phyloP scores from a whole-genome alignment of 2,888 invertebrate species.

The Agrotis puta region DNA sequence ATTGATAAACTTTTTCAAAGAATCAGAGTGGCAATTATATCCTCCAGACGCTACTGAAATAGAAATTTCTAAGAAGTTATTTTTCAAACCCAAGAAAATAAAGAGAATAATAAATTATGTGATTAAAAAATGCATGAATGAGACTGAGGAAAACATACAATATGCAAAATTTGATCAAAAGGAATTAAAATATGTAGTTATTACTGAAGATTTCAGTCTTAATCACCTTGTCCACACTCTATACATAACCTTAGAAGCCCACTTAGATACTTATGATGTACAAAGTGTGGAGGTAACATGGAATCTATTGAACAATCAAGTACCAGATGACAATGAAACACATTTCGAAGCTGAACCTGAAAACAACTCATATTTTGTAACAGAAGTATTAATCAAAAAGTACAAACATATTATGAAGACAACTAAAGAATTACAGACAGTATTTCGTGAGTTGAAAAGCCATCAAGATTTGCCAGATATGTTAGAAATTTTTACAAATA shows the following conservation, averaged over 20 bases:
- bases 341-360: constrained; percentile 57
- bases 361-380: constrained; percentile 73
- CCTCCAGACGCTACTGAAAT: constrained; percentile 63
- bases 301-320: constrained; percentile 75
- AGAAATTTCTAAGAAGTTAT: constrained; percentile 62
- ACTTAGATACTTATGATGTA: constrained; percentile 81
- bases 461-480: constrained; percentile 68
- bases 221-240: constrained; percentile 76
- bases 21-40: constrained; percentile 73
- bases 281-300: constrained; percentile 78
- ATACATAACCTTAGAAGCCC: constrained; percentile 81
- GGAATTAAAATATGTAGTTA: constrained; percentile 33
- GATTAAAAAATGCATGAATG: constrained; percentile 67
- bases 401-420: constrained; percentile 77
- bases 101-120: constrained; percentile 72
- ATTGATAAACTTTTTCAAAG: constrained; percentile 75
- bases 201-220: constrained; percentile 38
- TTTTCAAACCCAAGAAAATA: constrained; percentile 66
- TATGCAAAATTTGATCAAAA: constrained; percentile 72
- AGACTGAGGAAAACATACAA: constrained; percentile 29
- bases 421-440: constrained; percentile 73
- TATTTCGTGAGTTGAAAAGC: constrained; percentile 70
- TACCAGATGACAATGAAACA: constrained; percentile 50
- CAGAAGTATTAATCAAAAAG: constrained; percentile 79
- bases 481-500: constrained; percentile 77